Percentiles rank a stretch among this genome's conserved stretches.
Conservation (phyloP, 2,888 invertebrate genomes). For the Axea sp. region DNA sequence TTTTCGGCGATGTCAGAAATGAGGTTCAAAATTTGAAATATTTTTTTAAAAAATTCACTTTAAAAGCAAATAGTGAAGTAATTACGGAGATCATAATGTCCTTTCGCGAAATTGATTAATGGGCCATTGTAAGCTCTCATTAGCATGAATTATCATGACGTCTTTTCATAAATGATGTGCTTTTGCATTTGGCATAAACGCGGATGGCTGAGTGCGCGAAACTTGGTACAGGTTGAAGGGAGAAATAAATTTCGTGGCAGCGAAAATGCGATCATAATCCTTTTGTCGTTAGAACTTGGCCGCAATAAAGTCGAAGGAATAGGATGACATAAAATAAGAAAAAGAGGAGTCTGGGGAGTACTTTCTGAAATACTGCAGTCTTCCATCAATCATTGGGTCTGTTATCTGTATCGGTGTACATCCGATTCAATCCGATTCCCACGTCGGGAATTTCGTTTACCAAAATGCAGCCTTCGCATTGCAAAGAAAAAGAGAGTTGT, state of each 20-base stretch:
- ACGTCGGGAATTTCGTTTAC: conserved; percentile 4
- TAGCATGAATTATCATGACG: conserved; percentile 50
- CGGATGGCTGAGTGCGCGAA: conserved; percentile 48
- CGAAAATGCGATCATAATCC: conserved; percentile 46
- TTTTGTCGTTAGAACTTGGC: conserved; percentile 41
- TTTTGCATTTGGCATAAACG: conserved; percentile 54
- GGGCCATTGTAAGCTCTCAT: conserved; percentile 46
- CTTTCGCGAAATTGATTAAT: conserved; percentile 42
- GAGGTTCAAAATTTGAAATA: no score
- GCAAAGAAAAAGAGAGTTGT: no score
- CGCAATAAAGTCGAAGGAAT: conserved; percentile 41
- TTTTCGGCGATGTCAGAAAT: no score
- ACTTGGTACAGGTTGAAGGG: conserved; percentile 1
- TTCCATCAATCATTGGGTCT: conserved; percentile 11
- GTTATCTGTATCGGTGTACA: no score
- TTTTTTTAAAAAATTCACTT: no score
- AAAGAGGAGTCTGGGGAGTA: conserved; percentile 18
- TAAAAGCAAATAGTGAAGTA: conserved; percentile 16
- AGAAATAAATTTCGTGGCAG: conserved; percentile 39
- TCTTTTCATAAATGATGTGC: conserved; percentile 49
- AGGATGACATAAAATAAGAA: conserved; percentile 33
- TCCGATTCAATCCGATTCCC: conserved; percentile 25
- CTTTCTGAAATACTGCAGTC: neutral
- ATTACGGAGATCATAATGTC: conserved; percentile 27
- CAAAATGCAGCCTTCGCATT: conserved; percentile 1